Conservation (phyloP, 2,888 invertebrate genomes). For the Neria commutata region DNA sequence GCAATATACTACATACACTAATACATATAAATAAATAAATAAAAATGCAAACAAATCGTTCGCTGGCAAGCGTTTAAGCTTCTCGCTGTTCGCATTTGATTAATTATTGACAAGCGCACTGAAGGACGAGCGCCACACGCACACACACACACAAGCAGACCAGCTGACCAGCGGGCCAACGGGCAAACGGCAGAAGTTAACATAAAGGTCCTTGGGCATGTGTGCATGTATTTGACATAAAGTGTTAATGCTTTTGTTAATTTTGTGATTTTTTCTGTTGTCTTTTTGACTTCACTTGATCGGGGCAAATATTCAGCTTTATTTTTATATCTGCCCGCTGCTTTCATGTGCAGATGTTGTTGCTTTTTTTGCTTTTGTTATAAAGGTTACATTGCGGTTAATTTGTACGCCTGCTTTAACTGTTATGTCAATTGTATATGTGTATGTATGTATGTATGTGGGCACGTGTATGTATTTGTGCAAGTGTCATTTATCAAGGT, state of each 20-base stretch:
- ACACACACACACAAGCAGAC: no score
- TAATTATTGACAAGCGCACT: not conserved
- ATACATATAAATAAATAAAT: no score
- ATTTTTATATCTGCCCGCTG: not conserved
- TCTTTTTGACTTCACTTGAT: no score
- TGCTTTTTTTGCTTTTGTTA: not conserved
- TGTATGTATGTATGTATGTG: not conserved
- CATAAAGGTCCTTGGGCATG: not conserved
- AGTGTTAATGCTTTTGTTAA: slow-evolving; percentile 18
- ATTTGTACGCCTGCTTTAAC: not conserved
- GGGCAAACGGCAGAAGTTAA: no score
- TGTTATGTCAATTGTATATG: not conserved
- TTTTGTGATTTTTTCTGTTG: no score
- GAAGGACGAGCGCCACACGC: not conserved
- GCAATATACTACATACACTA: not conserved
- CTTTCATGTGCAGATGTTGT: no score
- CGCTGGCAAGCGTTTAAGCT: no score
- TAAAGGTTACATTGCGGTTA: slow-evolving; percentile 2
- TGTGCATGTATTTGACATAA: not conserved
- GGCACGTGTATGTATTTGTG: no score
- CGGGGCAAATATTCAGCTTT: no score
- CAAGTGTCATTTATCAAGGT: no score
- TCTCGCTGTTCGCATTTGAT: not conserved
- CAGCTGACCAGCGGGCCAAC: no score
- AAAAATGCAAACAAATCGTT: no score